Base-by-base conservation (phyloP, 2,113 vertebrate species). In the Bolborhynchus lineola region DNA sequence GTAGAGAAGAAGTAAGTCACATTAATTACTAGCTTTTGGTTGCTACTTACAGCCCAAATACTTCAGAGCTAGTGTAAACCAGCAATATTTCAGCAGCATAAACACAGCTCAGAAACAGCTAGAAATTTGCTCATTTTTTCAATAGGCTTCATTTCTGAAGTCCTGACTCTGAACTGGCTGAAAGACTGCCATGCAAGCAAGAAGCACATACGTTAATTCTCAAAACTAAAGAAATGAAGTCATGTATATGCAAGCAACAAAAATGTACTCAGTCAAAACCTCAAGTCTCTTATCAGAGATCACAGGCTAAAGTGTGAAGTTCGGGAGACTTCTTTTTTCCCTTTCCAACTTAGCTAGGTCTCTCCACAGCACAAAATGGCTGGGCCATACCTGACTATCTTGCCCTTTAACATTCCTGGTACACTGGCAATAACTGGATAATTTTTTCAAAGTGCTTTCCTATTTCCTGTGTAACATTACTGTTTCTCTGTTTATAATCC, bases 331-430 rank as follows among this genome's bases (percentile, higher is more conserved):
- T 76, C 67, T 25, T 59, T 33, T 21, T 31, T 14, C 12, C 16
- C 16, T 64, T 39, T 6, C 21, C 29, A 60, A 10, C 17, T 7
- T 3, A 28, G 1, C 0, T 64, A 10, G 29, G 9, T 74, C 59
- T 65, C 57, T 42, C 37, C 26, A 24, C 25, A 55, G 72, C 35
- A 55, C 25, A 26, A n/a, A 26, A 44, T 3, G 8, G 23, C 37
- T 49, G 65, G 15, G 42, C 7, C 11, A 1, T 4, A 2, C 37
- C 21, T 42, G 11, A 60, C 35, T 28, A n/a, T 39, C 35, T 29
- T 15, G 64, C 5, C 23, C 13, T 64, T 64, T 63, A 29, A 29
- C 4, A 2, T 13, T 74, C 60, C 71, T 64, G 4, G 4, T 29
- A 47, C 19, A 17, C 9, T 39, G 53, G n/a, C 47, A 57, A 50